Evolutionary conservation across 2,888 invertebrate genomes (phyloP).

Genomic region (Anorthoa munda): DNA sequence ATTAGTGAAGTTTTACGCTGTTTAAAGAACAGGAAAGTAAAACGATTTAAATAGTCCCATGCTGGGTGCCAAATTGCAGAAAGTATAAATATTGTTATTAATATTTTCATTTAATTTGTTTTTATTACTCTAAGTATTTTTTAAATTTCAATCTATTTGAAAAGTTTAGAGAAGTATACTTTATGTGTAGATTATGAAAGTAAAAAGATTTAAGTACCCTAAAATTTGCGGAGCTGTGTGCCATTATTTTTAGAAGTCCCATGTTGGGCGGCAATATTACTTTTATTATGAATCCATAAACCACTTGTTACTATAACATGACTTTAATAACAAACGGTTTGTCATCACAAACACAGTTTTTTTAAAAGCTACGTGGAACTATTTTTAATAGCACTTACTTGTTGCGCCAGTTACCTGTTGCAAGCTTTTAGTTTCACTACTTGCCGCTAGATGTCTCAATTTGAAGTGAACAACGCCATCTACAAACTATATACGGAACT

Average conservation of each 20-base stretch:
- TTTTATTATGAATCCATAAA: background rate
- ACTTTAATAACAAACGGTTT: background rate
- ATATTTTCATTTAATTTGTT: background rate
- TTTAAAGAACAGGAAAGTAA: background rate
- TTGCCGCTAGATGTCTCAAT: constrained; percentile 29
- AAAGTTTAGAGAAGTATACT: constrained; percentile 78
- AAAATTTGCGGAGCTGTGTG: constrained; percentile 26
- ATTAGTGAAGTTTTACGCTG: no score
- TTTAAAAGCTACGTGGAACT: background rate
- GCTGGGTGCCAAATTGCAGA: constrained; percentile 52
- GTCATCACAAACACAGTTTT: background rate
- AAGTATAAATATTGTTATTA: no score
- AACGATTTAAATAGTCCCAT: background rate
- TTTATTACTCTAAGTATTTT: background rate
- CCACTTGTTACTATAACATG: background rate
- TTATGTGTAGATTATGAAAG: constrained; percentile 84
- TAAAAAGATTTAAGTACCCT: constrained; percentile 42
- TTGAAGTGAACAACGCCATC: constrained; percentile 36
- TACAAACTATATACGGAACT: constrained; percentile 5
- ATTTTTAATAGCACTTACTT: background rate
- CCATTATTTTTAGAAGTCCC: background rate
- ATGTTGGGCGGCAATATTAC: constrained; percentile 6
- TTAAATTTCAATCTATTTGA: background rate
- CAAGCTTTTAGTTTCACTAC: background rate
- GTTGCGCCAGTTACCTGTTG: background rate